Base-by-base conservation (phyloP, 2,888 invertebrate species). In the Zelleria hepariella region DNA sequence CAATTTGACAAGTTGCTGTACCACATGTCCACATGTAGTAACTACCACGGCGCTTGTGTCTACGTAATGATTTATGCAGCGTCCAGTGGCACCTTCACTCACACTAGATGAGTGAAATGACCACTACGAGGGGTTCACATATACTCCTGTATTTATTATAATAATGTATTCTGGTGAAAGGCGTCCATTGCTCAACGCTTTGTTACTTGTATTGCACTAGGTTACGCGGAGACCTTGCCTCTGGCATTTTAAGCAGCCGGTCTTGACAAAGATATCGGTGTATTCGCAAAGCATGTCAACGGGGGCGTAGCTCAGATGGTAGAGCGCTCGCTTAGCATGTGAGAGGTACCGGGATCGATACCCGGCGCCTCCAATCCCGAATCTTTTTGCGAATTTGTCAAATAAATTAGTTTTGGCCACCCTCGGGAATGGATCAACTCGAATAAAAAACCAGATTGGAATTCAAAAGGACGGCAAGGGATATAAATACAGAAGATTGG, bases 251-350 rank as follows among this genome's bases (percentile, higher is more conserved):
- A 20, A 23, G 20, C 10, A 20, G 51, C 21, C 51, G 20, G 20
- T 8, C 23, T 23, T 24, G 25, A 49, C 2, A 53, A 48, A 6
- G 27, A 27, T 55, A 55, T 55, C 27, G 5, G 60, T 61, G 23
- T 4, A 20, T 57, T 57, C n/a, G 27, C 18, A 27, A 26, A 18
- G n/a, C 47, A 2, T 5, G 23, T 6, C 47, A 60, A 65, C 63
- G 87, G 85, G 86, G 88, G 85, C 86, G 89, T 87, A 87, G 87
- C 86, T 87, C 88, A 89, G 88, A 88, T 86, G 88, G 87, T 87
- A 87, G 87, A 87, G 87, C 87, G 87, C 87, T 87, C 87, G 86
- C 88, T 88, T 86, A 88, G 67, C 67, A 68, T 67, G 67, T 61
- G 68, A 69, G 69, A 69, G 68, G 69, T 69, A 68, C 69, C 68